Evolutionary conservation across 2,797 vertebrate species (phyloP), one percentile per base, ranked within the genome.

Genomic region (Sandelia bainsii): DNA sequence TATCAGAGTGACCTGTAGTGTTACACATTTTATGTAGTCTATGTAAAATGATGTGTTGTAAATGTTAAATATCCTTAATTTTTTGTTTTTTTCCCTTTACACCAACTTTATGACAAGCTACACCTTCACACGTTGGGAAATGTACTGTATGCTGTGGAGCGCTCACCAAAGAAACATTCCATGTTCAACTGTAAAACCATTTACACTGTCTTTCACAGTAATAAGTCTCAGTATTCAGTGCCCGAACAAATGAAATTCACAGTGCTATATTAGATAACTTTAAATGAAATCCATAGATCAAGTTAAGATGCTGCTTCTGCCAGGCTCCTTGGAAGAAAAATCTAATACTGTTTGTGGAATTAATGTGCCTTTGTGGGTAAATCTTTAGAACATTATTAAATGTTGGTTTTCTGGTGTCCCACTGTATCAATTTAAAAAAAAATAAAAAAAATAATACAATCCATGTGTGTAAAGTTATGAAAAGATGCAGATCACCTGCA

Each of bases 251-350:
- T 89, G 69, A 85, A 73, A 83, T 89, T 84, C 86, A 86, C 79
- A 61, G 72, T 27, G 60, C 79, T 65, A 65, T 88, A 92, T 91
- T 91, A 90, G 82, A 92, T 90, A 82, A 81, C 5, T 37, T 69
- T 85, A 88, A 92, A 93, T 93, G 86, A 92, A 92, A 91, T 90
- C 82, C 90, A 93, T 92, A 70, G 58, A 91, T 94, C 90, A 92
- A 78, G 77, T 85, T 82, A 82, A 87, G 85, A 77, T 81, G 83
- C 81, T 78, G 80, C 80, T 78, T 79, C 68, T 80, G 82, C 69
- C 23, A 10, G 40, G 75, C 56, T 65, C 72, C 60, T 29, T 62
- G 70, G 69, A 62, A 50, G 48, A 73, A 79, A 72, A 78, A 70
- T 58, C 68, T 57, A 76, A 87, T 80, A 76, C 68, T 75, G 66